Percentiles rank a stretch among this genome's conserved stretches.
phyloP scores from a whole-genome alignment of 2,888 invertebrate genomes.

The Mylabris sibirica region DNA sequence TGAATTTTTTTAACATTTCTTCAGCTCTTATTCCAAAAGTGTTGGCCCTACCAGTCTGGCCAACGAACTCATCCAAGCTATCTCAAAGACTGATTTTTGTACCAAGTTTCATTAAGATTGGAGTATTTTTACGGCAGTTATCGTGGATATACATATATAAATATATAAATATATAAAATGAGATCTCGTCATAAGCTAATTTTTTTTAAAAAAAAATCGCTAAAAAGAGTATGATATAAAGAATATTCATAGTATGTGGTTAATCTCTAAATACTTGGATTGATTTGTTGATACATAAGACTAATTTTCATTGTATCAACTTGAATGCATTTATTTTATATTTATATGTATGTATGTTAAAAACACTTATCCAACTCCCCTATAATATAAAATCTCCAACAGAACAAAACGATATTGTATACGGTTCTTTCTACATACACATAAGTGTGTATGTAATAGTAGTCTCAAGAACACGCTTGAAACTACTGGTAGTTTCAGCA shows the following conservation, averaged over 20 bases:
- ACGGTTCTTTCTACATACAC: neutral
- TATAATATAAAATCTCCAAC: neutral
- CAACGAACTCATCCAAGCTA: no score
- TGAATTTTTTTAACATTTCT: no score
- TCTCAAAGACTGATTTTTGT: no score
- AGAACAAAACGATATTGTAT: neutral
- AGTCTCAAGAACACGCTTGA: neutral
- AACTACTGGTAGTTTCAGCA: constrained; percentile 11
- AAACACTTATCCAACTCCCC: neutral
- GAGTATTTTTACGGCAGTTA: no score
- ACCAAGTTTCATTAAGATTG: no score
- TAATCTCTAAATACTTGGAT: neutral
- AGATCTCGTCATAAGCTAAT: no score
- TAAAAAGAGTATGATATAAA: neutral
- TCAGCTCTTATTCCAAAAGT: no score
- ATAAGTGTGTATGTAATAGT: neutral
- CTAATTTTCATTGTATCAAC: neutral
- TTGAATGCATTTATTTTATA: neutral
- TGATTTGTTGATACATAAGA: neutral
- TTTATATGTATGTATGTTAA: neutral
- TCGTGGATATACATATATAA: no score
- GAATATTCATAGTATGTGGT: neutral
- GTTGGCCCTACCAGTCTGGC: no score
- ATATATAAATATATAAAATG: no score
- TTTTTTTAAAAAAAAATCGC: no score